Percentiles rank a stretch among this genome's conserved stretches.
Evolutionary conservation across 2,113 vertebrate genomes (phyloP).

Genomic region (Elephantulus edwardii): DNA sequence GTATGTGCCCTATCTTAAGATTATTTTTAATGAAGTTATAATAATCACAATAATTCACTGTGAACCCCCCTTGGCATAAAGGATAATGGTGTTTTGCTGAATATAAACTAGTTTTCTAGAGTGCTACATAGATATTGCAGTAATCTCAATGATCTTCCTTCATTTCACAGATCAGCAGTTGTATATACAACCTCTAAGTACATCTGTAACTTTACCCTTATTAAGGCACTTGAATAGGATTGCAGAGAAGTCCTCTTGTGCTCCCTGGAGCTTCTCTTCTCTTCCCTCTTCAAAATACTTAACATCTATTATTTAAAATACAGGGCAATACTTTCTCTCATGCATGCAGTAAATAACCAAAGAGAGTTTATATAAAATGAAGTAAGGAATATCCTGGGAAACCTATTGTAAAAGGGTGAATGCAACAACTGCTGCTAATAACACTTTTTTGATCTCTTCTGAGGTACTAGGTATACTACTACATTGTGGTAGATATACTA

Average conservation of each 20-base stretch:
- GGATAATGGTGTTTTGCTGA: not conserved
- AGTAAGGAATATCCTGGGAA: not conserved
- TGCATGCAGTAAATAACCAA: constrained; percentile 11
- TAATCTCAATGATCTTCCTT: constrained; percentile 12
- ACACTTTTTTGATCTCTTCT: not conserved
- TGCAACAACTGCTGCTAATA: not conserved
- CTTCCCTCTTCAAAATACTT: constrained; percentile 45
- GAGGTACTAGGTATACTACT: not conserved
- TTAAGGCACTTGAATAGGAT: constrained; percentile 1
- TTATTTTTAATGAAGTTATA: constrained; percentile 35
- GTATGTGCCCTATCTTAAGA: not conserved
- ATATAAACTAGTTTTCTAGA: constrained; percentile 4
- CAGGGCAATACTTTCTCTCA: not conserved
- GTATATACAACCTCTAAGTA: not conserved
- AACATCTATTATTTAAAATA: constrained; percentile 47
- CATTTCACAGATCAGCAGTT: not conserved
- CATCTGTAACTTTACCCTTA: not conserved
- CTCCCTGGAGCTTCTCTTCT: not conserved
- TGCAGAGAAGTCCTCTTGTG: not conserved
- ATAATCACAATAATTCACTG: not conserved
- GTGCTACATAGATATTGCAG: constrained; percentile 4
- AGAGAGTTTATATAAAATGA: not conserved
- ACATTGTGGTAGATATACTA: too few species aligned
- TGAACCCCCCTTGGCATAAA: not conserved
- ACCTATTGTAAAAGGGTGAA: not conserved